Conservation (phyloP, 2,888 invertebrate genomes). For the Dexiosoma caninum region DNA sequence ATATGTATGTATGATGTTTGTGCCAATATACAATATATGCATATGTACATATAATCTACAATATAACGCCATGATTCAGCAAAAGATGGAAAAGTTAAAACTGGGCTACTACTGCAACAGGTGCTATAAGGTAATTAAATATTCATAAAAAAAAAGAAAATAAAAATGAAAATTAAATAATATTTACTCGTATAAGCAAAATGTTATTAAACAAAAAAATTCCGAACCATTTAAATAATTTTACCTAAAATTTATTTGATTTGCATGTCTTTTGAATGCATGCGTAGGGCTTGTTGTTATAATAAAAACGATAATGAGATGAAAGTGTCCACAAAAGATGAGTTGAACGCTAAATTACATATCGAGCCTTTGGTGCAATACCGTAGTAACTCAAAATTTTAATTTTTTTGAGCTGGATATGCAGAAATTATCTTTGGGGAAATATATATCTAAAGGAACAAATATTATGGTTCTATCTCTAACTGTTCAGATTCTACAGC, state of each 20-base stretch:
- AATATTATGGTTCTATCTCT: too few species aligned
- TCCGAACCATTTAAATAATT: background rate
- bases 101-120: constrained; percentile 24
- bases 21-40: too few species aligned
- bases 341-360: background rate
- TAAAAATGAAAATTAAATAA: background rate
- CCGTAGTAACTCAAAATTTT: too few species aligned
- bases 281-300: background rate
- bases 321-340: background rate
- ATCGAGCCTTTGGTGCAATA: too few species aligned
- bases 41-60: too few species aligned
- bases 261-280: background rate
- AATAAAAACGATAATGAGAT: background rate
- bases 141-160: too few species aligned
- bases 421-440: too few species aligned
- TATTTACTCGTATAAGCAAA: constrained; percentile 1
- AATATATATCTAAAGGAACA: too few species aligned
- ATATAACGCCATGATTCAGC: constrained; percentile 30
- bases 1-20: too few species aligned
- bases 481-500: too few species aligned
- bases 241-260: background rate
- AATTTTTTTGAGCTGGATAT: too few species aligned
- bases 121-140: constrained; percentile 26
- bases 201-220: background rate
- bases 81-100: constrained; percentile 15